Percentiles rank a stretch among this genome's conserved stretches.
These are phyloP conservation scores for Protomyctophum bolini DNA, from an alignment of 2,113 vertebrate species.

Conservation along the genomic window DNA sequence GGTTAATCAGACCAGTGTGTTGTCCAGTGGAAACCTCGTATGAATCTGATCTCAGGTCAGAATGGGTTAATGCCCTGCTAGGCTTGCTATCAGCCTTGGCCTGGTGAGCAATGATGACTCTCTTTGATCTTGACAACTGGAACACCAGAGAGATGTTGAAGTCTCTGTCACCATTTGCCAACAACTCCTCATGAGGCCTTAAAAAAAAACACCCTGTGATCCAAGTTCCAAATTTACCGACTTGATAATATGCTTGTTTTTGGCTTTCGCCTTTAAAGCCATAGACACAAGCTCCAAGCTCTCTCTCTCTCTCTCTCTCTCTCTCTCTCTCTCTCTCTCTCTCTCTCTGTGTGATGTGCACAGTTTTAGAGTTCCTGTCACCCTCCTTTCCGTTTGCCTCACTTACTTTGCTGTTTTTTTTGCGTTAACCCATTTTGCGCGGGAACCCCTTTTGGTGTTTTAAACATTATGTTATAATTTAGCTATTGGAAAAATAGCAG, in stretches of 20 bases:
- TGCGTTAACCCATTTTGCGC: too few relatives aligned
- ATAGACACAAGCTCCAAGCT: neutral
- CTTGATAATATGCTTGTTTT: conserved; percentile 22
- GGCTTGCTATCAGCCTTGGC: too few relatives aligned
- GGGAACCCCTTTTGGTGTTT: too few relatives aligned
- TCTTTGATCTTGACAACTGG: too few relatives aligned
- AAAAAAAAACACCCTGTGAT: neutral
- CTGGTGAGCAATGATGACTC: too few relatives aligned
- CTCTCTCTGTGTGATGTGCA: conserved; percentile 1
- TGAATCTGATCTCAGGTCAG: too few relatives aligned
- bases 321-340: conserved; percentile 16
- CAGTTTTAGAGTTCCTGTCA: conserved; percentile 22
- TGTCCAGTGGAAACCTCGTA: too few relatives aligned
- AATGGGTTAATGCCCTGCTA: too few relatives aligned
- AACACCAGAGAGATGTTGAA: neutral
- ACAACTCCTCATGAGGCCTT: neutral
- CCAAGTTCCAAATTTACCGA: conserved; percentile 2
- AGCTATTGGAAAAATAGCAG: too few relatives aligned
- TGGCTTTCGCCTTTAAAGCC: neutral
- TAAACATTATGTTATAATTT: too few relatives aligned
- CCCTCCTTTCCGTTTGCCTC: conserved; percentile 41
- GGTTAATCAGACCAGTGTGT: too few relatives aligned
- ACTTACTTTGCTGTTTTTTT: conserved; percentile 24
- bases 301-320: neutral
- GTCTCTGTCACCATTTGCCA: neutral